phyloP scores from a whole-genome alignment of 2,113 vertebrate genomes.

The Labrus mixtus region DNA sequence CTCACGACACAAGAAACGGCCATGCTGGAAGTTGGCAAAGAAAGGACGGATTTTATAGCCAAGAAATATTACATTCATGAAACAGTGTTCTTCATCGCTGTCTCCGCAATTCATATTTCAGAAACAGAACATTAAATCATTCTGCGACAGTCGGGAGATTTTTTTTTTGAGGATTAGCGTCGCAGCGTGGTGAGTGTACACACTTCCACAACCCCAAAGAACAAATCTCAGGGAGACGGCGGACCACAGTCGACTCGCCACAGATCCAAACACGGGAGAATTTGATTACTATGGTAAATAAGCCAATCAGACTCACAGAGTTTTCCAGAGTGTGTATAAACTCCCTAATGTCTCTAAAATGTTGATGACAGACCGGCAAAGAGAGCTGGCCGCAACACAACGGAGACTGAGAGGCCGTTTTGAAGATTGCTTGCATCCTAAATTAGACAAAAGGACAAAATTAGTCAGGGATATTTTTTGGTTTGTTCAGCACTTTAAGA shows the following conservation, averaged over 20 bases:
- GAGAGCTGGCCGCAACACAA: constrained; percentile 36
- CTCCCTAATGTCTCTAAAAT: constrained; percentile 33
- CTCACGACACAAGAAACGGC: not conserved
- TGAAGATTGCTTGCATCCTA: constrained; percentile 5
- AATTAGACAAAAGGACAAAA: constrained; percentile 13
- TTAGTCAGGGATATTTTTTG: constrained; percentile 36
- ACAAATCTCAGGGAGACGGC: constrained; percentile 20
- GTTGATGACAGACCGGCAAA: constrained; percentile 55
- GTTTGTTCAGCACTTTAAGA: constrained; percentile 3
- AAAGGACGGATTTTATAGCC: not conserved
- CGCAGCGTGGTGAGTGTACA: constrained; percentile 11
- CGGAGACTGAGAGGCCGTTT: constrained; percentile 24
- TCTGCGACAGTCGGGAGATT: constrained; percentile 3
- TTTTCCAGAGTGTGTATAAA: constrained; percentile 48
- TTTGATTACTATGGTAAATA: constrained; percentile 61
- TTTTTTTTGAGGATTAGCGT: constrained; percentile 15
- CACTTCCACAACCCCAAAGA: constrained; percentile 26
- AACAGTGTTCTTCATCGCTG: not conserved
- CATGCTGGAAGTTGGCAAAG: constrained; percentile 31
- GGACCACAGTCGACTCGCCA: constrained; percentile 24
- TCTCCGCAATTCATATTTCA: constrained; percentile 6
- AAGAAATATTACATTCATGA: constrained; percentile 30
- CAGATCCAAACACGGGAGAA: constrained; percentile 46
- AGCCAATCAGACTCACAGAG: constrained; percentile 43
- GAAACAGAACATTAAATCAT: constrained; percentile 34